These are phyloP conservation scores for Fulica atra DNA, from an alignment of 2,113 vertebrate species.

Conservation along the genomic window DNA sequence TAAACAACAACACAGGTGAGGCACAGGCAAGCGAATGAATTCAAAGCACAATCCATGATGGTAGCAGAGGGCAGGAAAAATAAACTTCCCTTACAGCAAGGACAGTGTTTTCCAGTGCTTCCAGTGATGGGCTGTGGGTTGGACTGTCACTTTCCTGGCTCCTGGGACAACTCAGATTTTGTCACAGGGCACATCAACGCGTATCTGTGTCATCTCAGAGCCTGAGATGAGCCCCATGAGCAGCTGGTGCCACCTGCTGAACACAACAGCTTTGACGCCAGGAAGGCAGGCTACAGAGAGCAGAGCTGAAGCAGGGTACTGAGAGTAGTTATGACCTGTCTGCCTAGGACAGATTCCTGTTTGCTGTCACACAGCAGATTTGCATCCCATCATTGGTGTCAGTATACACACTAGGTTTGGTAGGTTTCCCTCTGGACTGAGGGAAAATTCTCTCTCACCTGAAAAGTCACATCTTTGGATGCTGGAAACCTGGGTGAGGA, in stretches of 20 bases:
- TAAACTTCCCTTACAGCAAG: background rate
- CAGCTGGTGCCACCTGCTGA: conserved; percentile 47
- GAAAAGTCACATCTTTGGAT: background rate
- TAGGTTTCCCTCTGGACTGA: background rate
- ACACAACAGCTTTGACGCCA: background rate
- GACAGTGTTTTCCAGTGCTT: background rate
- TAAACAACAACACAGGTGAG: background rate
- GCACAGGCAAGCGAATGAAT: background rate
- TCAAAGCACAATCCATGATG: background rate
- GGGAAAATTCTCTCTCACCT: background rate
- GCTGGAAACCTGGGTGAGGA: no score
- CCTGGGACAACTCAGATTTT: background rate
- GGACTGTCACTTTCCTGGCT: background rate
- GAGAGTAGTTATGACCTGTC: background rate
- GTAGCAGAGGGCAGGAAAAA: background rate
- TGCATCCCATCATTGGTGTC: background rate
- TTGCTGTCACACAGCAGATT: background rate
- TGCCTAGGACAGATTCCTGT: background rate
- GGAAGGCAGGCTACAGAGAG: background rate
- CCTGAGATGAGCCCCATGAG: background rate
- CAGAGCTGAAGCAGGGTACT: background rate
- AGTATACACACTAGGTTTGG: background rate
- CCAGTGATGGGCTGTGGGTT: rapidly evolving
- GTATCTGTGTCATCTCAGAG: background rate
- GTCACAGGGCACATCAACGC: no score